Evolutionary conservation across 2,113 vertebrate species (phyloP), one percentile per base, ranked within the genome.

Genomic region (Petromus typicus): DNA sequence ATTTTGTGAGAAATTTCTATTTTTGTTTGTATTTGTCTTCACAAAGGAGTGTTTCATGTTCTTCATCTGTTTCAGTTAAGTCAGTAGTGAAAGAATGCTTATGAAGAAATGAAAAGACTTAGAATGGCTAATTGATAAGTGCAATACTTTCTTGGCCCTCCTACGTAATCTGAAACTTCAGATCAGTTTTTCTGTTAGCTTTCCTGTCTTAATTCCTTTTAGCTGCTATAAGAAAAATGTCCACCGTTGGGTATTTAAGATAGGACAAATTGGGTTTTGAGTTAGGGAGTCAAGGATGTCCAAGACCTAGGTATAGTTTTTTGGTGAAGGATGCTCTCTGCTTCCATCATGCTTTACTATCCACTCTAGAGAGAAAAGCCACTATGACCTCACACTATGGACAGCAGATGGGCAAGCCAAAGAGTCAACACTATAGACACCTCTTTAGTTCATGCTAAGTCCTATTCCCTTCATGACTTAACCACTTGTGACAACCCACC

Each of bases 91-190:
- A 82, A 84, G 92, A 5, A 8, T 82, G 16, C 56, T 79, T 16
- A 67, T 66, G 57, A 89, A 88, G 20, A 18, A 64, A 25, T 75
- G 37, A 37, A 73, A 88, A 85, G 7, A 30, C 73, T 92, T 51
- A 78, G 64, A 37, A 90, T 92, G 48, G 82, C 8, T 54, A 91
- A 78, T 12, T 23, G 30, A 71, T 95, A 82, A 90, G 51, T 54
- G 34, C 20, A 81, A 25, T 25, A n/a, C 48, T 78, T 73, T 82
- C 17, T 63, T 40, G 57, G 17, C 45, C 22, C 3, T 63, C 27
- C 13, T 59, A 87, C 69, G 37, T 73, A 75, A 80, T 84, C 69
- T 51, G 61, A 88, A 95, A 48, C 12, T 20, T 14, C 12, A 86
- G 48, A 43, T 57, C 7, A 43, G 0, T 51, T 78, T 88, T 22